A percentile compares a stretch with the other conserved stretches of the same genome.
These are phyloP conservation scores for Bugula neritina DNA, from an alignment of 2,888 invertebrate species.

Conservation along the genomic window DNA sequence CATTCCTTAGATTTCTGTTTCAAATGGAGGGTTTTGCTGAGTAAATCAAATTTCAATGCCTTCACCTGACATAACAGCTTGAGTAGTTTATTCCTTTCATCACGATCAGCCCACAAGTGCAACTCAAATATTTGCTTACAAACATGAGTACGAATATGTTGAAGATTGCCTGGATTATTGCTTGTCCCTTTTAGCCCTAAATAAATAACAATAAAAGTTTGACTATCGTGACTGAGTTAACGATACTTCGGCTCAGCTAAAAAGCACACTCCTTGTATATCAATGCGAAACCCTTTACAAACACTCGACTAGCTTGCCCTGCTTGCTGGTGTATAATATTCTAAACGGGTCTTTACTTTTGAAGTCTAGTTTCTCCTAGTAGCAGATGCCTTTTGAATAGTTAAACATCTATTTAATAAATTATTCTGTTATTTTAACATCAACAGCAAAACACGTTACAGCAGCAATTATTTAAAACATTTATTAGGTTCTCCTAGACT, in stretches of 20 bases:
- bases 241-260: neutral
- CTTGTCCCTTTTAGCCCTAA: too few species aligned
- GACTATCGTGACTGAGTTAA: neutral
- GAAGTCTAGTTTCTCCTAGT: too few species aligned
- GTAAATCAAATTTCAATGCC: neutral
- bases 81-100: neutral
- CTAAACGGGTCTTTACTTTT: too few species aligned
- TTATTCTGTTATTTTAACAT: too few species aligned
- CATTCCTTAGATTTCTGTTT: too few species aligned
- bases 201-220: neutral
- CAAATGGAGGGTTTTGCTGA: neutral
- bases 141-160: neutral
- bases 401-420: too few species aligned
- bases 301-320: too few species aligned
- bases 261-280: neutral
- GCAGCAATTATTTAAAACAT: too few species aligned
- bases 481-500: too few species aligned
- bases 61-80: slow-evolving; percentile 13
- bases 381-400: too few species aligned
- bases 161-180: neutral
- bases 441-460: too few species aligned
- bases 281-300: neutral
- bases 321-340: too few species aligned
- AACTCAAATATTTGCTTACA: slow-evolving; percentile 18
- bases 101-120: neutral